Conservation (phyloP, 2,113 vertebrate genomes). For the Laticauda laticaudata region DNA sequence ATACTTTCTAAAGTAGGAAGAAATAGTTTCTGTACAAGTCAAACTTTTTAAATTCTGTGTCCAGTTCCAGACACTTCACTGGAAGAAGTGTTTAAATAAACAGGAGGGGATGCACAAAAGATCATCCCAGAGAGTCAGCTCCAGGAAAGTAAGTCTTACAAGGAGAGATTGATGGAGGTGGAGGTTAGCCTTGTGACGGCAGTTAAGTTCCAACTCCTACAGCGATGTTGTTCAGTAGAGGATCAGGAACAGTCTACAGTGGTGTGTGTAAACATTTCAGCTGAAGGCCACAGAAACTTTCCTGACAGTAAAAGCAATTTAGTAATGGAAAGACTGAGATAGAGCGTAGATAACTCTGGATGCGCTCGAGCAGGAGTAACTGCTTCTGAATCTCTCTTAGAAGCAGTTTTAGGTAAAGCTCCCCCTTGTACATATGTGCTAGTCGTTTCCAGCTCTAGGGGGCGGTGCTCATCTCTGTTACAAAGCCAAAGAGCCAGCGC, state of each 20-base stretch:
- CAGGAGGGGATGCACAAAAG: neutral
- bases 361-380: neutral
- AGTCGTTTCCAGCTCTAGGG: no score
- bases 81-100: neutral
- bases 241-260: neutral
- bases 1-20: neutral
- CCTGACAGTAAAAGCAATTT: neutral
- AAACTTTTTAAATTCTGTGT: neutral
- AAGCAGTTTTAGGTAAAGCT: neutral
- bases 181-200: neutral
- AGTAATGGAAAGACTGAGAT: neutral
- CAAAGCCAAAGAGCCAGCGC: no score
- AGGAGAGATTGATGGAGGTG: neutral
- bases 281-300: neutral
- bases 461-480: no score
- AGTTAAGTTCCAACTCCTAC: neutral
- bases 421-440: no score
- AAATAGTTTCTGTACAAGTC: neutral
- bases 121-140: neutral
- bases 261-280: neutral
- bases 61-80: neutral
- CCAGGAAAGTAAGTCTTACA: neutral
- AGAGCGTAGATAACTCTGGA: neutral
- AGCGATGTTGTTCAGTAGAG: neutral
- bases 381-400: neutral